Conservation (phyloP, 2,113 vertebrate species). For the Calonectris borealis region DNA sequence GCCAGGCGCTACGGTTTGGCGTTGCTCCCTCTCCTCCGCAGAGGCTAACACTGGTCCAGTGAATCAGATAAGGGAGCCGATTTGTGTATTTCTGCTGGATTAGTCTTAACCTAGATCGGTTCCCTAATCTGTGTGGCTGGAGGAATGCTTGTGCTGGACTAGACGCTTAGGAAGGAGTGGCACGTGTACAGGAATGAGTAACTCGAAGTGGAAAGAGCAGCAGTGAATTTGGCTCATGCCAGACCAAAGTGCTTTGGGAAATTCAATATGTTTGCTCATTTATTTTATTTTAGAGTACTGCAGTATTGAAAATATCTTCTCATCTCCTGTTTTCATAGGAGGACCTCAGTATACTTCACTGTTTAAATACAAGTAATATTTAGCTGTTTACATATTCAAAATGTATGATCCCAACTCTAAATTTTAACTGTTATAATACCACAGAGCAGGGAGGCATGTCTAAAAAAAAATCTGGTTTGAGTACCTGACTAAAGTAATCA, state of each 20-base stretch:
- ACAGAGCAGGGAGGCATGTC: background rate
- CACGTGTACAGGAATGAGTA: background rate
- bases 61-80: background rate
- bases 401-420: background rate
- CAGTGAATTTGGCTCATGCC: background rate
- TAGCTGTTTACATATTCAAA: background rate
- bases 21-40: background rate
- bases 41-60: background rate
- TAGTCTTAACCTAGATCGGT: slow-evolving; percentile 48
- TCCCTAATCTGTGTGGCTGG: background rate
- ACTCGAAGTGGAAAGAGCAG: background rate
- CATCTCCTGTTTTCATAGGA: background rate
- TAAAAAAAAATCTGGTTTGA: background rate
- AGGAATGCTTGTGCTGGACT: background rate
- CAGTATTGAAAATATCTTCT: background rate
- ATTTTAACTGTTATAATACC: accelerated
- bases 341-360: accelerated
- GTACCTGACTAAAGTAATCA: background rate
- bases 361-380: background rate
- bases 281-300: background rate
- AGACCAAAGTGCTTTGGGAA: background rate
- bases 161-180: background rate
- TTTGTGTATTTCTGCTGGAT: slow-evolving; percentile 42
- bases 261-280: background rate
- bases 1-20: accelerated